Base-by-base conservation (phyloP, 2,888 invertebrate genomes). In the Schrankia costaestrigalis region DNA sequence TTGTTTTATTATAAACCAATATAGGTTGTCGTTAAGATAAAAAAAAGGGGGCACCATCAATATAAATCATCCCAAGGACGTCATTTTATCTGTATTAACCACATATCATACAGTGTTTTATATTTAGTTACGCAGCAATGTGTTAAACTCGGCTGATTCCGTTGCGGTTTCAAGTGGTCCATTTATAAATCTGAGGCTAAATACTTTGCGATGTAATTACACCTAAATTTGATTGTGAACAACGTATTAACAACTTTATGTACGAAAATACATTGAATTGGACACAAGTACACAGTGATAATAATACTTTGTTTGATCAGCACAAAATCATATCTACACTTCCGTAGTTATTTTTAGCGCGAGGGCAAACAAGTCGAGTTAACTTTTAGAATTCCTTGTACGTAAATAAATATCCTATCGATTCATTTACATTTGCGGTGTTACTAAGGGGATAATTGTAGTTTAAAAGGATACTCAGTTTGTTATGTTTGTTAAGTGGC, bases 281-380 rank as follows among this genome's bases (percentile, higher is more conserved):
- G 56, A 50, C 53, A 45, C 35, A 41, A 43, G 49, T 46, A 50
- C 46, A 52, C 26, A 7, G 14, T 17, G 60, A 67, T 71, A 65
- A 67, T 71, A 65, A 61, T 41, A 58, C 50, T 59, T 54, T 74
- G 58, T 74, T 74, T 72, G 67, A 61, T 65, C 66, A 69, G 67
- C 59, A 63, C 56, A 56, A 71, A 72, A 66, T 70, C 57, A 55
- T 74, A 72, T 74, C 63, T 65, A 64, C 47, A 65, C 61, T 76
- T 78, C 77, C 77, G 73, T 57, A 52, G 59, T 45, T 74, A 76
- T 70, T 69, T 75, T 64, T 74, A 71, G 53, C 52, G 43, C 43
- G 52, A 65, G 63, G 55, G 61, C 64, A 67, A 65, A 65, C 48
- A 60, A 57, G 51, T 52, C 47, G 59, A 43, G 49, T 55, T 60